These are phyloP conservation scores for Noctua comes DNA, from an alignment of 2,888 invertebrate species.

Conservation along the genomic window DNA sequence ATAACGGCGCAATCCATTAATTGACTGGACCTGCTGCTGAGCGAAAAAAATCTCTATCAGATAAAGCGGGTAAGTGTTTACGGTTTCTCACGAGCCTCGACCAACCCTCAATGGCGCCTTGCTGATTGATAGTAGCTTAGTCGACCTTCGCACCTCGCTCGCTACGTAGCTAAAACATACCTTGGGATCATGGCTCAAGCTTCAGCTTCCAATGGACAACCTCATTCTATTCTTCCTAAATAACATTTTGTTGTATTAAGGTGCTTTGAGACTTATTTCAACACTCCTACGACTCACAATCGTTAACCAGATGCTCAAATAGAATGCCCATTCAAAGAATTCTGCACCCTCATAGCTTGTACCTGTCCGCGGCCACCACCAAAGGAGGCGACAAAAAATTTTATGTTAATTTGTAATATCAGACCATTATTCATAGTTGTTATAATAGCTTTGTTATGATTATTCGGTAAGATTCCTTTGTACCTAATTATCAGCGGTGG, in stretches of 20 bases:
- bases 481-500: conserved; percentile 78
- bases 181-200: conserved; percentile 65
- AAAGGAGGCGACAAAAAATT: conserved; percentile 87
- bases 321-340: conserved; percentile 88
- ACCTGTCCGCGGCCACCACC: conserved; percentile 89
- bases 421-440: conserved; percentile 87
- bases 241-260: conserved; percentile 54
- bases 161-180: conserved; percentile 66
- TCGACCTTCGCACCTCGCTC: conserved; percentile 83
- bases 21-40: conserved; percentile 88
- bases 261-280: conserved; percentile 61
- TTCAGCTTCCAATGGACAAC: conserved; percentile 50
- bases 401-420: conserved; percentile 89
- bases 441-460: conserved; percentile 90
- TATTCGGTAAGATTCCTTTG: conserved; percentile 84
- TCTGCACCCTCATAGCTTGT: conserved; percentile 89
- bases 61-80: conserved; percentile 90
- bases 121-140: conserved; percentile 89
- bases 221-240: conserved; percentile 66
- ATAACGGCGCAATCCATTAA: conserved; percentile 89
- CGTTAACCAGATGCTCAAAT: conserved; percentile 49
- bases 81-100: conserved; percentile 89
- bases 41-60: conserved; percentile 88
- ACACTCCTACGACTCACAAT: conserved; percentile 62
- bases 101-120: conserved; percentile 90